Conservation (phyloP, 2,113 vertebrate species). For the Oreocharis arfaki region DNA sequence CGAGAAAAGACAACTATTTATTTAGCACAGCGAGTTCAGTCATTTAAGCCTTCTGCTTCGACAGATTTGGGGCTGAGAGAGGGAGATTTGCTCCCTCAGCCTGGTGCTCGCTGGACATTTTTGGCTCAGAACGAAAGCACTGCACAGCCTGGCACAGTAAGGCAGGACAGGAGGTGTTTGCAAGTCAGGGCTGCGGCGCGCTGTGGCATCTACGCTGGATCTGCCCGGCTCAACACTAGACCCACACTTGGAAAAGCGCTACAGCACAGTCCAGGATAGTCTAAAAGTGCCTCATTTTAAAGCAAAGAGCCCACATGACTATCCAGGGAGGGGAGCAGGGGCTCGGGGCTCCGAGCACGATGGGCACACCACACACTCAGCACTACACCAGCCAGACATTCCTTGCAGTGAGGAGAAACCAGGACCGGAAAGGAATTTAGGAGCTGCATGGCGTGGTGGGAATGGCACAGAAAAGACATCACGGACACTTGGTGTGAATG, state of each 20-base stretch:
- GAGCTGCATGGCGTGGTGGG: neutral
- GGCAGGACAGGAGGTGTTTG: slow-evolving; percentile 17
- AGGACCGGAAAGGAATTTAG: neutral
- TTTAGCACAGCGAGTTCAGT: slow-evolving; percentile 57
- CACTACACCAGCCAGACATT: slow-evolving; percentile 14
- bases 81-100: neutral
- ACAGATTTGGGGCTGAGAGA: neutral
- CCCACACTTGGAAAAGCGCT: neutral
- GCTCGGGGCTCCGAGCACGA: neutral
- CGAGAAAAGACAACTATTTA: slow-evolving; percentile 59
- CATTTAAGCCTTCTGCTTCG: neutral
- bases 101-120: neutral
- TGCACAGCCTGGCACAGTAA: slow-evolving; percentile 31
- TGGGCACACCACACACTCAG: neutral
- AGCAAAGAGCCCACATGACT: neutral
- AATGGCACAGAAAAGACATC: slow-evolving; percentile 1
- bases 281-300: slow-evolving; percentile 12
- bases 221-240: neutral
- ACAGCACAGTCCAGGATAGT: neutral
- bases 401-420: slow-evolving; percentile 25
- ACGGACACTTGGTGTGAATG: neutral
- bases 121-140: neutral
- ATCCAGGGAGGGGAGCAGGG: neutral
- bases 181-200: neutral
- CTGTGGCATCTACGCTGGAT: neutral